Evolutionary conservation across 2,888 invertebrate species (phyloP).

Genomic region (Volucella inanis): DNA sequence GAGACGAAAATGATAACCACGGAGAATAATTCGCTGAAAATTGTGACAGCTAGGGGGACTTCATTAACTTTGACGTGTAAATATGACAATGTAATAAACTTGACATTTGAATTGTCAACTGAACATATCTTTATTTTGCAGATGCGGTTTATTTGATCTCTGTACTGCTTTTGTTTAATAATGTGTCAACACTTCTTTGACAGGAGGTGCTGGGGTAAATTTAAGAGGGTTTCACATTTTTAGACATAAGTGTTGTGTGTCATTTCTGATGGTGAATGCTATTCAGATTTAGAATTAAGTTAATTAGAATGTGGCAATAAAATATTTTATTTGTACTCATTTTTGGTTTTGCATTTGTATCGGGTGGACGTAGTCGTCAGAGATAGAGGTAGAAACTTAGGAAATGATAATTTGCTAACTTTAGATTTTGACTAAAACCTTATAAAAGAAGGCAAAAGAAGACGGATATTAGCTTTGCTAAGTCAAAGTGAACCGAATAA

Average conservation of each 20-base stretch:
- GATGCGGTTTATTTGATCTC: slow-evolving; percentile 9
- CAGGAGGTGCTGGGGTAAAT: neutral
- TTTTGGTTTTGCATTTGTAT: neutral
- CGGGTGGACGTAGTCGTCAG: no score
- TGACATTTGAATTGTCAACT: neutral
- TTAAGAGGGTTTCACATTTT: slow-evolving; percentile 35
- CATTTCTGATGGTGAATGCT: slow-evolving; percentile 16
- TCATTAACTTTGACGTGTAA: slow-evolving; percentile 4
- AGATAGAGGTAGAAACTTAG: no score
- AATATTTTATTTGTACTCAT: slow-evolving; percentile 36
- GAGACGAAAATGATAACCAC: slow-evolving; percentile 85
- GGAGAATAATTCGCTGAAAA: slow-evolving; percentile 79
- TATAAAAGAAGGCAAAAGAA: no score
- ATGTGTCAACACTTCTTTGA: slow-evolving; percentile 17
- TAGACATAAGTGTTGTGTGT: slow-evolving; percentile 18
- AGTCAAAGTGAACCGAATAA: no score
- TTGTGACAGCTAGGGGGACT: slow-evolving; percentile 52
- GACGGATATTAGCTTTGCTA: no score
- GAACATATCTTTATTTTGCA: neutral
- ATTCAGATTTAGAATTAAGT: slow-evolving; percentile 46
- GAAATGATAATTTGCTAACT: no score
- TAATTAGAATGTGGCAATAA: slow-evolving; percentile 52
- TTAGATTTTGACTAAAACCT: no score
- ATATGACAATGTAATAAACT: neutral
- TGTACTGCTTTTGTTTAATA: neutral